These are phyloP conservation scores for Phyllostomus hastatus DNA, from an alignment of 2,113 vertebrate species.

Conservation along the genomic window DNA sequence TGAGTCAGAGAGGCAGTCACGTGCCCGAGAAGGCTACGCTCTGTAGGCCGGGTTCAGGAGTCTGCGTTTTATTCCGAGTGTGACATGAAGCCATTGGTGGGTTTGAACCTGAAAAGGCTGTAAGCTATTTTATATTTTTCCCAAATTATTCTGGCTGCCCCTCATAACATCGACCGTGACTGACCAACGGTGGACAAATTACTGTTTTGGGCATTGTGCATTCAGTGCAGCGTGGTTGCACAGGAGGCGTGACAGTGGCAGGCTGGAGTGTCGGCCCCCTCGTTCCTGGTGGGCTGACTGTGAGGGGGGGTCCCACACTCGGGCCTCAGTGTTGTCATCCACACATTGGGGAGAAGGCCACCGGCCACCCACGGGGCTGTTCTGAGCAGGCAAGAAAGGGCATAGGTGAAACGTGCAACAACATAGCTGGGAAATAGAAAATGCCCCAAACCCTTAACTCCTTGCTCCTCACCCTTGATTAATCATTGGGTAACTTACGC, in stretches of 20 bases:
- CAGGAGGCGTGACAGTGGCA: background rate
- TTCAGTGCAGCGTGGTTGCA: background rate
- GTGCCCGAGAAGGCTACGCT: background rate
- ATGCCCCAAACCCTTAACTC: background rate
- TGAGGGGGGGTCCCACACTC: background rate
- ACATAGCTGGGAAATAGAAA: background rate
- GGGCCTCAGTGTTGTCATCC: background rate
- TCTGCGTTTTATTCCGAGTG: background rate
- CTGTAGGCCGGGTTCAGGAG: background rate
- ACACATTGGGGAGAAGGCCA: background rate
- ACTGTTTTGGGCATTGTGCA: no score
- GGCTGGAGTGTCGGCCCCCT: accelerated
- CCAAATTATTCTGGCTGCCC: background rate
- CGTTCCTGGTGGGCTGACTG: background rate
- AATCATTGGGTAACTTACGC: background rate
- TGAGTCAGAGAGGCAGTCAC: background rate
- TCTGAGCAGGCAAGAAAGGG: background rate
- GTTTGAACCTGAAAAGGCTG: background rate
- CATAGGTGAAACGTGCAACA: background rate
- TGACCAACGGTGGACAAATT: background rate
- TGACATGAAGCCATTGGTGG: background rate
- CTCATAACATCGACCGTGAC: background rate
- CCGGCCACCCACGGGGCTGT: no score
- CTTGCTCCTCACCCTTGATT: background rate
- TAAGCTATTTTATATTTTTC: background rate